phyloP scores from a whole-genome alignment of 2,797 vertebrate genomes.

The Parauchenoglanis ngamensis region DNA sequence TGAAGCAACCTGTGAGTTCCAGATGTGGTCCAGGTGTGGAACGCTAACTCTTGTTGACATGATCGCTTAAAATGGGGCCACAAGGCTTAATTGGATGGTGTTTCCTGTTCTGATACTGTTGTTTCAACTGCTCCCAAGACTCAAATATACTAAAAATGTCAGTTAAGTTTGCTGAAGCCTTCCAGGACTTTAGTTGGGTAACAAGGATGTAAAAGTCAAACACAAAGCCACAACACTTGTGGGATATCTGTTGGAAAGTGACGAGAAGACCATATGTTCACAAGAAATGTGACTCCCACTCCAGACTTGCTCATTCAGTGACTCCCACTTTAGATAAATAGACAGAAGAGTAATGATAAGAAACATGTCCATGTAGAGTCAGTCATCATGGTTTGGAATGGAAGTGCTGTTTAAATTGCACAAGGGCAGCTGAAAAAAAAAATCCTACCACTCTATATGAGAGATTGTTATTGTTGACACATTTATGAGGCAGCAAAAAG shows the following conservation, averaged over 20 bases:
- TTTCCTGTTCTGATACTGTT: constrained; percentile 1
- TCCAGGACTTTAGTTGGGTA: not conserved
- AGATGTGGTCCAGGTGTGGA: constrained; percentile 21
- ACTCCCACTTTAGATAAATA: constrained; percentile 15
- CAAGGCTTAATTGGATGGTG: not conserved
- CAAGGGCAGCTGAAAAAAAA: not conserved
- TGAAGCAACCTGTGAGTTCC: constrained; percentile 1
- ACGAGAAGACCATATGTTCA: constrained; percentile 17
- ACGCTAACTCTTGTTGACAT: not conserved
- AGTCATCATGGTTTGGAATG: constrained; percentile 1
- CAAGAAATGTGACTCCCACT: constrained; percentile 21
- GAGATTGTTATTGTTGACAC: not conserved
- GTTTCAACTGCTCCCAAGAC: not conserved
- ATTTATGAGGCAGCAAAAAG: not conserved
- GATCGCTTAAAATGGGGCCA: not conserved
- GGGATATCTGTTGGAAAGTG: constrained; percentile 3
- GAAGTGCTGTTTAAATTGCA: constrained; percentile 9
- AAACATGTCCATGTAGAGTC: constrained; percentile 17
- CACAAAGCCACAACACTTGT: not conserved
- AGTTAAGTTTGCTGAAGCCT: not conserved
- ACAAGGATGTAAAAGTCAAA: not conserved
- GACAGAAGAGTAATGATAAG: constrained; percentile 20
- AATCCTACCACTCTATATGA: not conserved
- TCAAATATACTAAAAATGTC: not conserved
- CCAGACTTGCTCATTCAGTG: not conserved